Evolutionary conservation across 2,113 vertebrate species (phyloP), one percentile per base, ranked within the genome.

Genomic region (Crocuta crocuta): DNA sequence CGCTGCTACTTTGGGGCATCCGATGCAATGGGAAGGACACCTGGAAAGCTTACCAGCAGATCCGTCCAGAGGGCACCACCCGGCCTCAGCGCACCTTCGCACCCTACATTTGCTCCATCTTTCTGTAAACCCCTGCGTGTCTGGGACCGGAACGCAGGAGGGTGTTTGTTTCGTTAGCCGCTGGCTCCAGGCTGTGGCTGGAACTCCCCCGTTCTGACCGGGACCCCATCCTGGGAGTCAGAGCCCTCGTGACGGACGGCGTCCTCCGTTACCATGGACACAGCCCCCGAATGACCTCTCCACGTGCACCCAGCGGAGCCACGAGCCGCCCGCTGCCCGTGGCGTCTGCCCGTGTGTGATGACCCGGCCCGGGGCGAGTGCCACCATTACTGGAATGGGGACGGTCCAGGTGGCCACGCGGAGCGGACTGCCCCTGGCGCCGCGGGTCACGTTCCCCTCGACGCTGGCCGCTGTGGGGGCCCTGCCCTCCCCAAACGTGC

Each of bases 261-360:
- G 24, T 19, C 31, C 9, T 50, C 50, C 0, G 0, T 17, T 3
- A 12, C 3, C 0, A 0, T 2, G 61, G 26, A 7, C 31, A 13
- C n/a, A 5, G 39, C 39, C 17, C 4, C 53, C 1, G 1, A 1
- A 9, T 48, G 83, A 19, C 70, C 70, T 45, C 45, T 7, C 16
- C 21, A 12, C 6, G 11, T 0, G 39, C 39, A 39, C 39, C 39
- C 39, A 39, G 39, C 39, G 39, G 39, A 3, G 86, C 16, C 3
- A 3, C 0, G 3, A 0, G 68, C 31, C n/a, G 0, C 11, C 1
- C 5, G 9, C 33, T 5, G 1, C 11, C 66, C 11, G 0, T 3
- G 31, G 21, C 5, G 7, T 15, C 28, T 10, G 53, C 26, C 11
- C 8, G 33, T 24, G 70, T 48, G 50, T n/a, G 17, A 10, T 1